Evolutionary conservation across 2,888 invertebrate species (phyloP).

Genomic region (Nomada flava): DNA sequence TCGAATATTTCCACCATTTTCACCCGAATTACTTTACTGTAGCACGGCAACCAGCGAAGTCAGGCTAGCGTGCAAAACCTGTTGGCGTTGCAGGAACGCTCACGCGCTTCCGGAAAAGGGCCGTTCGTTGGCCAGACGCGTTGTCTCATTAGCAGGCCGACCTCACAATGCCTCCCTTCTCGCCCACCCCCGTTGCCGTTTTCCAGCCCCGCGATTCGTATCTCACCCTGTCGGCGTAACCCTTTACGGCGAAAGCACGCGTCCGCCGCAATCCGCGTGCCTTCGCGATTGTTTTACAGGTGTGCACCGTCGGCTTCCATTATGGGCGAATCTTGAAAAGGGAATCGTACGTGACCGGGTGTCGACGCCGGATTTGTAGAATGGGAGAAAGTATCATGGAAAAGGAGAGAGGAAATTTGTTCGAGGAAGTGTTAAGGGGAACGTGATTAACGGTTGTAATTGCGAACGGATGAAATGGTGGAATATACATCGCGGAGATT

Average conservation of each 20-base stretch:
- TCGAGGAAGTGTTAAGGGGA: not conserved
- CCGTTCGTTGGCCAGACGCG: slow-evolving; percentile 32
- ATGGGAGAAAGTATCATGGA: not conserved
- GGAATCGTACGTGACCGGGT: slow-evolving; percentile 3
- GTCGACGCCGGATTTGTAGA: not conserved
- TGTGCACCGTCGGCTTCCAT: slow-evolving; percentile 20
- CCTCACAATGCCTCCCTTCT: slow-evolving; percentile 34
- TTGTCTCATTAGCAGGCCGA: slow-evolving; percentile 62
- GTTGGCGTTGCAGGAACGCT: slow-evolving; percentile 49
- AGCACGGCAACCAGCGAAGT: not conserved
- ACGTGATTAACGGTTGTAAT: not conserved
- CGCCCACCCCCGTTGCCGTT: slow-evolving; percentile 42
- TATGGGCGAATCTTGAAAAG: slow-evolving; percentile 30
- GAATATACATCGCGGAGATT: no score
- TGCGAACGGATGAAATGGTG: not conserved
- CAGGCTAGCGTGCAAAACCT: slow-evolving; percentile 41
- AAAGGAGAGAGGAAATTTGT: slow-evolving; percentile 17
- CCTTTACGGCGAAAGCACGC: slow-evolving; percentile 62
- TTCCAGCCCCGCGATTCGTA: slow-evolving; percentile 58
- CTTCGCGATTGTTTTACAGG: slow-evolving; percentile 56
- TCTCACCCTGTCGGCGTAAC: slow-evolving; percentile 56
- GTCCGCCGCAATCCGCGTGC: slow-evolving; percentile 33
- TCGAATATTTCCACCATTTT: not conserved
- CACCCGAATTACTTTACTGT: not conserved
- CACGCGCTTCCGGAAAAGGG: slow-evolving; percentile 57